Evolutionary conservation across 2,113 vertebrate species (phyloP).

Genomic region (Thomomys bottae): DNA sequence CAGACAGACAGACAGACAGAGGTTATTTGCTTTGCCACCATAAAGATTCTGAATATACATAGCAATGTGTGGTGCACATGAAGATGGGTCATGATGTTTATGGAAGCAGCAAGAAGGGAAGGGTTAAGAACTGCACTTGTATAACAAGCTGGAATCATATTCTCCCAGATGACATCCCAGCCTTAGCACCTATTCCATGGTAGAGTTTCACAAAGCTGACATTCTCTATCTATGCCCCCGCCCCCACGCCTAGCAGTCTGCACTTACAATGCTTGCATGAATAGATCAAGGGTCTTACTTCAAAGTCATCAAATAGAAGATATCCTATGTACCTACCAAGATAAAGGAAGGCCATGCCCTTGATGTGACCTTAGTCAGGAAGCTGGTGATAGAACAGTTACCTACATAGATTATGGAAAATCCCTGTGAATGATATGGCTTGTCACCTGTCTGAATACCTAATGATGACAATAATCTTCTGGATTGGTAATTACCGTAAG

Average conservation of each 20-base stretch:
- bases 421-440: too few relatives aligned
- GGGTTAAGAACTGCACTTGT: neutral
- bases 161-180: neutral
- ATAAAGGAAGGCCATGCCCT: neutral
- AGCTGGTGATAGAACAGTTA: neutral
- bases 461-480: neutral
- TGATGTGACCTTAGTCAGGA: neutral
- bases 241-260: neutral
- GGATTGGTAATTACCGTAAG: neutral
- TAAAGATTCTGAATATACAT: neutral
- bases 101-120: neutral
- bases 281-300: neutral
- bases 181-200: neutral
- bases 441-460: neutral
- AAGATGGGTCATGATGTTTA: neutral
- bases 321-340: neutral
- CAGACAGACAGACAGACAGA: too few relatives aligned
- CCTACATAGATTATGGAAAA: neutral
- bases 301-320: neutral
- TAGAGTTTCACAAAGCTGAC: neutral
- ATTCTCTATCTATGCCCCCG: neutral
- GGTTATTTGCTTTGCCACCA: conserved; percentile 42
- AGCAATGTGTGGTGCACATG: accelerated
- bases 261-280: neutral
- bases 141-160: neutral